These are phyloP conservation scores for Euplexia lucipara DNA, from an alignment of 2,888 invertebrate species.

Conservation along the genomic window DNA sequence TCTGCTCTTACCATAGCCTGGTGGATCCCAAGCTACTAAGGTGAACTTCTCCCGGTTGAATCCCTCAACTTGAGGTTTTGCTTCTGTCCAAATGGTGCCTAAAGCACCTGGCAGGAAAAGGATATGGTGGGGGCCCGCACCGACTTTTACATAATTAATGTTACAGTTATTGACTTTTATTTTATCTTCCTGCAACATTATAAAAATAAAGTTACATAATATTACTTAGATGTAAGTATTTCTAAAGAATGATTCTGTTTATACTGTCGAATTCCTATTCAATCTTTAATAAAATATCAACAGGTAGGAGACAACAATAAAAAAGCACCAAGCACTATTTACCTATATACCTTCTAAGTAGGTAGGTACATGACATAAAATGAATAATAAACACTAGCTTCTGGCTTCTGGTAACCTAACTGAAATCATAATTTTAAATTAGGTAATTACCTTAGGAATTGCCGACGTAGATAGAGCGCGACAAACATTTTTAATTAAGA, in stretches of 20 bases:
- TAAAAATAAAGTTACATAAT: not conserved
- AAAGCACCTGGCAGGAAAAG: constrained; percentile 95
- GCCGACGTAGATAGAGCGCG: constrained; percentile 65
- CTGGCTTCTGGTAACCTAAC: constrained; percentile 8
- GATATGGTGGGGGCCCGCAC: constrained; percentile 91
- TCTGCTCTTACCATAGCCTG: constrained; percentile 96
- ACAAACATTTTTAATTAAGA: constrained; percentile 57
- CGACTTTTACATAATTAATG: constrained; percentile 91
- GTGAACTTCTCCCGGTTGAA: constrained; percentile 92
- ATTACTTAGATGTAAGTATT: not conserved
- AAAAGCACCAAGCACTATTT: too few relatives aligned
- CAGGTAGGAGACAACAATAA: not conserved
- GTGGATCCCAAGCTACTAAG: constrained; percentile 95
- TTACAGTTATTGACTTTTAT: constrained; percentile 91
- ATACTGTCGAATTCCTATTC: not conserved
- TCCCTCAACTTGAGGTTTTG: constrained; percentile 94
- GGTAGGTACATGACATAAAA: not conserved
- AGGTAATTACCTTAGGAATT: constrained; percentile 68
- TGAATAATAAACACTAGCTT: too few relatives aligned
- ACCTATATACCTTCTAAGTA: too few relatives aligned
- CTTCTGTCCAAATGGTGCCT: constrained; percentile 96
- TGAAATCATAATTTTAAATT: constrained; percentile 1
- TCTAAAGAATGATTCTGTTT: too few relatives aligned
- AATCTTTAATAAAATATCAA: not conserved
- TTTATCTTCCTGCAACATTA: constrained; percentile 91